Base-by-base conservation (phyloP, 2,888 invertebrate species). In the Baccha elongata region DNA sequence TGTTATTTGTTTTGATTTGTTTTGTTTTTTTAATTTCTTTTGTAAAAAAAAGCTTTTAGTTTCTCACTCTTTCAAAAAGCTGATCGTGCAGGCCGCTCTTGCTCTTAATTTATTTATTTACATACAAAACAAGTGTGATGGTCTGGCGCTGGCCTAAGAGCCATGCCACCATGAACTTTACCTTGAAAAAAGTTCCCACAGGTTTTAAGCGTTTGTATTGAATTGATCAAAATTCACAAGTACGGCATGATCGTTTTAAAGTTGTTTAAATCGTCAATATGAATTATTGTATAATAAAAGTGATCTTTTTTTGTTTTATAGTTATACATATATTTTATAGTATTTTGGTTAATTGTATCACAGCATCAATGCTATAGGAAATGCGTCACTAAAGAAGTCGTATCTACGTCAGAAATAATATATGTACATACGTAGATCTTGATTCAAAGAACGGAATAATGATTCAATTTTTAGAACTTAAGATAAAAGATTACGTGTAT, bases 141-240 rank as follows among this genome's bases (percentile, higher is more conserved):
- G 19, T 6, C 46, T 44, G 44, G 15, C n/a, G n/a, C n/a, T n/a
- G n/a, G n/a, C n/a, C 17, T 60, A 32, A 60, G 35, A 67, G 10
- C n/a, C n/a, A n/a, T 52, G 32, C 52, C 75, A 60, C 71, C 71
- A 48, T 81, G 76, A 81, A 81, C 81, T 81, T 81, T 81, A 81
- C 81, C 76, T 81, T 81, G 71, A 62, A 55, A 46, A 42, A n/a
- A 48, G 53, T 60, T 67, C 69, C 29, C 62, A 55, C 62, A 67
- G 35, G 55, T 21, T 44, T 58, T 60, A 37, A n/a, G 42, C 17
- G 8, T 21, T 21, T n/a, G 13, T 55, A 10, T 55, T 21, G 42
- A 44, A 10, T 55, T 21, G 42, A 44, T 60, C n/a, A 2, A 26
- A 29, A 26, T 11, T 32, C 29, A 32, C 8, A 1, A 32, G 2